These are phyloP conservation scores for Drosophila seguyi DNA, from an alignment of 1,140 invertebrate genomes.

Conservation along the genomic window DNA sequence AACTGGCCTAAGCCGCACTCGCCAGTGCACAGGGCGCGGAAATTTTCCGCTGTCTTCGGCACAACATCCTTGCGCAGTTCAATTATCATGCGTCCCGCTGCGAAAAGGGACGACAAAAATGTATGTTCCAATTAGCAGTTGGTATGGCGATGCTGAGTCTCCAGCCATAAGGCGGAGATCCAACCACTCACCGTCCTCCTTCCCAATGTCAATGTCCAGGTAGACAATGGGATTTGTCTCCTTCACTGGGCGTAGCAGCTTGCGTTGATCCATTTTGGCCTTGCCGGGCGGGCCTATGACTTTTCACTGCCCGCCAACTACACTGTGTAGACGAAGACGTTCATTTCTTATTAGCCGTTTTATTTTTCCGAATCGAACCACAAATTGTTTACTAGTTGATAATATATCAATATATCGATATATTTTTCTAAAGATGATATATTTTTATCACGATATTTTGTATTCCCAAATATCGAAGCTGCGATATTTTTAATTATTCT, in stretches of 20 bases:
- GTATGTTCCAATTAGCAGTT: conserved; percentile 12
- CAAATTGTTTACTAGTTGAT: conserved; percentile 28
- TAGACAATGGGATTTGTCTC: conserved; percentile 87
- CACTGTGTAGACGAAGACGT: background rate
- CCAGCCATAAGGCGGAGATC: conserved; percentile 1
- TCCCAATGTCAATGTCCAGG: conserved; percentile 90
- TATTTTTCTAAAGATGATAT: too few species aligned
- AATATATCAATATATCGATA: background rate
- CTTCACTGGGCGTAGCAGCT: conserved; percentile 53
- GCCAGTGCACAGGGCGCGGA: conserved; percentile 94
- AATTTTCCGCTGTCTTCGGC: conserved; percentile 96
- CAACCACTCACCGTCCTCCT: conserved; percentile 85
- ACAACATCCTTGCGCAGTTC: conserved; percentile 93
- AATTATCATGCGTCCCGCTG: conserved; percentile 92
- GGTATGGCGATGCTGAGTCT: conserved; percentile 28
- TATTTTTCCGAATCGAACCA: conserved; percentile 10
- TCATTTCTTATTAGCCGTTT: conserved; percentile 3
- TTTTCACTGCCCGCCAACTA: conserved; percentile 31
- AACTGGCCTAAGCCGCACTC: conserved; percentile 90
- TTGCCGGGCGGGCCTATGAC: conserved; percentile 22
- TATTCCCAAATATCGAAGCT: too few species aligned
- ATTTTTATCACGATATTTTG: too few species aligned
- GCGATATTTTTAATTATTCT: too few species aligned
- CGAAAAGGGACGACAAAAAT: conserved; percentile 11
- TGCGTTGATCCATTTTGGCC: conserved; percentile 51